Evolutionary conservation across 2,113 vertebrate genomes (phyloP).

Genomic region (Tangachromis dhanisi): DNA sequence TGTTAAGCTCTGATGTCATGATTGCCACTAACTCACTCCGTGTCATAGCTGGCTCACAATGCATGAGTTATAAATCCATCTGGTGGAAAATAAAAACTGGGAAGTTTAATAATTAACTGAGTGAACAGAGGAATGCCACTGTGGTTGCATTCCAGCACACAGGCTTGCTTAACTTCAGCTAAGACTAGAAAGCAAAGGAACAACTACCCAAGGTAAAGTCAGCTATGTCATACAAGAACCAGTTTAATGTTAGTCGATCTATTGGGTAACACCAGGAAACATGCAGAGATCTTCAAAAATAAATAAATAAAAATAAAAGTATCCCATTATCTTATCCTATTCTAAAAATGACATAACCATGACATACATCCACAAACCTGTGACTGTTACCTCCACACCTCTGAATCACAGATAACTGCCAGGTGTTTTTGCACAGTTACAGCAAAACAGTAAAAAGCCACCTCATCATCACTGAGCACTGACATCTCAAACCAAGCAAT

Average conservation of each 20-base stretch:
- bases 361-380: constrained; percentile 18
- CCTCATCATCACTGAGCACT: background rate
- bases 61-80: background rate
- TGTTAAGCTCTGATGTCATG: constrained; percentile 24
- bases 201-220: background rate
- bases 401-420: background rate
- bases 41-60: constrained; percentile 17
- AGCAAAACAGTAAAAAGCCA: background rate
- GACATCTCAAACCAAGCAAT: background rate
- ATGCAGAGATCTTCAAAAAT: background rate
- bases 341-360: background rate
- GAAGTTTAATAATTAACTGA: constrained; percentile 52
- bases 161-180: background rate
- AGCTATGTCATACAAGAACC: background rate
- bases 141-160: background rate
- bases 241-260: background rate
- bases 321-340: background rate
- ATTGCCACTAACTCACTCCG: background rate
- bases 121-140: constrained; percentile 1
- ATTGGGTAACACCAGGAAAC: background rate
- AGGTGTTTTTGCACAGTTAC: background rate
- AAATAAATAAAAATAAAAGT: background rate
- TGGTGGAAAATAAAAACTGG: background rate
- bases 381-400: constrained; percentile 3
- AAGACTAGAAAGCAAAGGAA: background rate